These are phyloP conservation scores for Sphenodon punctatus DNA, from an alignment of 2,797 vertebrate species.

Conservation along the genomic window DNA sequence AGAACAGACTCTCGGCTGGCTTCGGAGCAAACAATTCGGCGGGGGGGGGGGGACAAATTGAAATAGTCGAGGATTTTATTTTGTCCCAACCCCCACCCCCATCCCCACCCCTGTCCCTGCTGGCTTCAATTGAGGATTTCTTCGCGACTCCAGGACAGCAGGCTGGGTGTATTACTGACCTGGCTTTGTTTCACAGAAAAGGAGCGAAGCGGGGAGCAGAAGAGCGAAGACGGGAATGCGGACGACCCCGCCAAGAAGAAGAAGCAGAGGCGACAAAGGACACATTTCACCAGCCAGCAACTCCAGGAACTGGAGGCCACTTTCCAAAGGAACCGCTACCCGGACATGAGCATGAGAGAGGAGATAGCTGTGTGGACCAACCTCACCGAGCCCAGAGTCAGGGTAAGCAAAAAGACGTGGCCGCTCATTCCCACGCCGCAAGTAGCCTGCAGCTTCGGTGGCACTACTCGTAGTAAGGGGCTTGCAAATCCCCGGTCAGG, in stretches of 20 bases:
- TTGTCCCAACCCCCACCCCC: no score
- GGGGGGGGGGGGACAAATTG: no score
- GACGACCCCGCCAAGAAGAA: conserved; percentile 93
- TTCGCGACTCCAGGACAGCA: no score
- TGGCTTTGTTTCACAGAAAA: conserved; percentile 82
- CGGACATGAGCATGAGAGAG: conserved; percentile 89
- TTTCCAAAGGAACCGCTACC: conserved; percentile 89
- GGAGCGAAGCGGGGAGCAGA: conserved; percentile 85
- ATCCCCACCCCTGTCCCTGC: not conserved
- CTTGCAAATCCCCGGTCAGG: no score
- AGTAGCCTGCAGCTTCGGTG: no score
- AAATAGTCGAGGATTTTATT: no score
- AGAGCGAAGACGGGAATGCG: conserved; percentile 85
- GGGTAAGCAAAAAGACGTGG: conserved; percentile 89
- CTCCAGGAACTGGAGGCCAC: conserved; percentile 89
- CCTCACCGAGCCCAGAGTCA: conserved; percentile 90
- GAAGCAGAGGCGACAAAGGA: conserved; percentile 86
- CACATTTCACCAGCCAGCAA: conserved; percentile 90
- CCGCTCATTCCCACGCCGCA: no score
- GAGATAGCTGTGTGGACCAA: conserved; percentile 92
- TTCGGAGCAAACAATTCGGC: no score
- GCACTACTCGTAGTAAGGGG: no score
- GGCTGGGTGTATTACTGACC: not conserved
- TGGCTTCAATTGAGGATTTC: not conserved
- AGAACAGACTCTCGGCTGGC: no score